phyloP scores from a whole-genome alignment of 1,140 invertebrate genomes.

The Papilio dardanus region DNA sequence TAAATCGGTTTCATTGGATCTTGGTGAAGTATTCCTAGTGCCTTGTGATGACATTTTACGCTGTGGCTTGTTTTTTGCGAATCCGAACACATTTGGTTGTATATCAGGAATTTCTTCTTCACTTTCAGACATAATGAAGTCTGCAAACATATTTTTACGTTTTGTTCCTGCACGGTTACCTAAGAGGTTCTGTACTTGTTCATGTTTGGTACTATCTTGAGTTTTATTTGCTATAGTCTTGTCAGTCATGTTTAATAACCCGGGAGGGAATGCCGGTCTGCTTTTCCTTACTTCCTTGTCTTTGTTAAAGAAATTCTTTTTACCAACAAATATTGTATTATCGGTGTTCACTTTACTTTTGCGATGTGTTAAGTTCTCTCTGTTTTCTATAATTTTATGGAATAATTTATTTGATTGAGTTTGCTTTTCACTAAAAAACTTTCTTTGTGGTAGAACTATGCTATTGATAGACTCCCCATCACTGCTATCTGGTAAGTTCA shows the following conservation, averaged over 20 bases:
- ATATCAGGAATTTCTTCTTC: constrained; percentile 73
- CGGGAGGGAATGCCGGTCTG: constrained; percentile 62
- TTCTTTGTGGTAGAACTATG: constrained; percentile 68
- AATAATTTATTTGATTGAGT: constrained; percentile 56
- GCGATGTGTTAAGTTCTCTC: constrained; percentile 55
- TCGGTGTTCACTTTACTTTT: constrained; percentile 53
- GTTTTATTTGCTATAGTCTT: constrained; percentile 65
- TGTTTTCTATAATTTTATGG: constrained; percentile 52
- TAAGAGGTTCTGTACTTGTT: constrained; percentile 64
- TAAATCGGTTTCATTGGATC: constrained; percentile 63
- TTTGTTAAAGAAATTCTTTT: constrained; percentile 61
- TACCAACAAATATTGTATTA: constrained; percentile 55
- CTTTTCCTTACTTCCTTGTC: constrained; percentile 49
- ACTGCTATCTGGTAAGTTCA: constrained; percentile 72
- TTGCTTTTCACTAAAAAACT: constrained; percentile 66
- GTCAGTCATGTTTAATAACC: constrained; percentile 61
- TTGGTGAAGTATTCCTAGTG: constrained; percentile 48
- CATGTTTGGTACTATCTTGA: constrained; percentile 52
- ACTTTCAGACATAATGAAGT: constrained; percentile 71
- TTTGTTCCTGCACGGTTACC: constrained; percentile 58
- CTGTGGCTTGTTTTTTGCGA: constrained; percentile 51
- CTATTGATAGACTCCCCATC: constrained; percentile 72
- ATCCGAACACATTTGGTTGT: constrained; percentile 63
- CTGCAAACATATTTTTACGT: constrained; percentile 69
- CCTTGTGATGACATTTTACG: constrained; percentile 44